A percentile compares a stretch with the other conserved stretches of the same genome.
phyloP scores from a whole-genome alignment of 2,113 vertebrate species.

The Tetrax tetrax region DNA sequence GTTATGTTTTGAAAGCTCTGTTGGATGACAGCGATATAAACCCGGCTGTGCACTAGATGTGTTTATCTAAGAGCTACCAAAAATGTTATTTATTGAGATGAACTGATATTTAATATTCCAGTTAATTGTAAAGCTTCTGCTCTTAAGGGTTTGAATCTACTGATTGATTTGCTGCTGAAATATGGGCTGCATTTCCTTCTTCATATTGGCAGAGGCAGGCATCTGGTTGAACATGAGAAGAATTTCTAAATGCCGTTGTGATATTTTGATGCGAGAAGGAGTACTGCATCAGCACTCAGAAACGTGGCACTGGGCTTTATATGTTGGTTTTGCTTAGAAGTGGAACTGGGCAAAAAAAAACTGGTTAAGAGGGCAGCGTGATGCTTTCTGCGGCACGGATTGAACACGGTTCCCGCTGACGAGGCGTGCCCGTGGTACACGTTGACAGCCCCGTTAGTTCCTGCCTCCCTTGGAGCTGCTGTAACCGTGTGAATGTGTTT shows the following conservation, averaged over 20 bases:
- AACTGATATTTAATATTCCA: background rate
- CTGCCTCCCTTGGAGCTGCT: background rate
- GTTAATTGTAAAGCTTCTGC: background rate
- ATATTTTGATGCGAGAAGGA: conserved; percentile 75
- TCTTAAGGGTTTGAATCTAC: background rate
- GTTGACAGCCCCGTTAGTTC: background rate
- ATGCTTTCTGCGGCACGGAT: background rate
- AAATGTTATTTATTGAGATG: background rate
- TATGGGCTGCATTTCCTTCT: background rate
- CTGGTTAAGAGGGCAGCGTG: background rate
- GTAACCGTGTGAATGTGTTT: background rate
- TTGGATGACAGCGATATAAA: background rate
- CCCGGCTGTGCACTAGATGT: background rate
- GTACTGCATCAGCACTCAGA: conserved; percentile 75
- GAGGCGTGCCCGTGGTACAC: background rate
- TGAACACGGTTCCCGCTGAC: background rate
- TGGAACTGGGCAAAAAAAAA: conserved; percentile 56
- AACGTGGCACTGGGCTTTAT: conserved; percentile 60
- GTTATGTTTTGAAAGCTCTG: conserved; percentile 47
- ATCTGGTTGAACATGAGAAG: background rate
- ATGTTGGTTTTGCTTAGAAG: conserved; percentile 57
- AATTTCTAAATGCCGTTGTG: background rate
- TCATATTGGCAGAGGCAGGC: background rate
- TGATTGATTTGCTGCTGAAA: background rate
- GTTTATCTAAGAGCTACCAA: conserved; percentile 6